Evolutionary conservation across 2,797 vertebrate genomes (phyloP).

Genomic region (Dromococcyx pavoninus): DNA sequence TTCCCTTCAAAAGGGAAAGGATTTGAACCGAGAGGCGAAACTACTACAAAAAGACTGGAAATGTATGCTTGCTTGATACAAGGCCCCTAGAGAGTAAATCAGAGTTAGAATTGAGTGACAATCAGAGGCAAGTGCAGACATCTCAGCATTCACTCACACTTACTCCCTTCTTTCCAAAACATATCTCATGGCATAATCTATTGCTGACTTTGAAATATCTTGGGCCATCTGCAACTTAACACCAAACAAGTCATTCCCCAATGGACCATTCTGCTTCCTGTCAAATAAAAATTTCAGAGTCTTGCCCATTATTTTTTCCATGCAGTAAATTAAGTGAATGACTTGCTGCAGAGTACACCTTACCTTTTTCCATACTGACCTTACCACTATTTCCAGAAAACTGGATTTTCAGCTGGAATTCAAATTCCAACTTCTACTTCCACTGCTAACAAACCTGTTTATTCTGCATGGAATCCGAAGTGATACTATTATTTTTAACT

Average conservation of each 20-base stretch:
- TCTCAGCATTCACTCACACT: background rate
- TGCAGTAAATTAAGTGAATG: background rate
- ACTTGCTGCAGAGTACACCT: background rate
- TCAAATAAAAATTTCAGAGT: background rate
- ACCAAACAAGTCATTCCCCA: background rate
- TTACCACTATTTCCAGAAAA: background rate
- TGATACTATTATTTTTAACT: background rate
- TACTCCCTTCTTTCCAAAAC: background rate
- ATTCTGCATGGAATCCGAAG: background rate
- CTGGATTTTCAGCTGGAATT: background rate
- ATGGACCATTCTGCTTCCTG: background rate
- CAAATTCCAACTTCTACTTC: background rate
- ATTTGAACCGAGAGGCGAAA: background rate
- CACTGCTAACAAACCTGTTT: background rate
- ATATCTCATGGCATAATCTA: background rate
- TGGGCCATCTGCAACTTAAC: background rate
- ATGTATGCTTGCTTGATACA: rapidly evolving
- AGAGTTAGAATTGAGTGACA: background rate
- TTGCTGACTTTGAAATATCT: background rate
- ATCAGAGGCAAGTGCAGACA: background rate
- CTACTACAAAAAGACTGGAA: background rate
- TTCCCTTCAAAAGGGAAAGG: background rate
- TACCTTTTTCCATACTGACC: background rate
- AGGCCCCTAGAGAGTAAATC: background rate
- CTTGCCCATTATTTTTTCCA: background rate